Evolutionary conservation across 2,888 invertebrate species (phyloP).

Genomic region (Eupithecia inturbata): DNA sequence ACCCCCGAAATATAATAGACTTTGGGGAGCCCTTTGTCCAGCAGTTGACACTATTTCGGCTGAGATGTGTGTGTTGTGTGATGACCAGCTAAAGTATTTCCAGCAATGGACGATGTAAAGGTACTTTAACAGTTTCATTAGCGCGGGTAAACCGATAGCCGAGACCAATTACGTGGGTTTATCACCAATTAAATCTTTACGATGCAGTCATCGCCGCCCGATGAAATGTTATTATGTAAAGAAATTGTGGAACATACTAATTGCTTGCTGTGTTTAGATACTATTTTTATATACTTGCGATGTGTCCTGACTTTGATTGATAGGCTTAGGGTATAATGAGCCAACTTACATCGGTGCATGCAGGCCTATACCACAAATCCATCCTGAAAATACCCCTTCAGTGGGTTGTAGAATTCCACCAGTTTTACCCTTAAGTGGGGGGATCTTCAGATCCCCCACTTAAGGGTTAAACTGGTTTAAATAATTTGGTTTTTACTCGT

Average conservation of each 20-base stretch:
- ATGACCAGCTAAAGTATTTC: not conserved
- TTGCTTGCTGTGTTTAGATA: slow-evolving; percentile 8
- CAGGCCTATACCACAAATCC: no score
- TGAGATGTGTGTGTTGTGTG: not conserved
- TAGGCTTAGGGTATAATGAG: not conserved
- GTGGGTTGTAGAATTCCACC: no score
- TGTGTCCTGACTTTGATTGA: not conserved
- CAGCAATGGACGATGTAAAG: not conserved
- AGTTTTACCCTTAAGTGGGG: no score
- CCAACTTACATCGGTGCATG: no score
- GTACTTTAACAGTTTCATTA: slow-evolving; percentile 66
- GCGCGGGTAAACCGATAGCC: slow-evolving; percentile 67
- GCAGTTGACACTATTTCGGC: not conserved
- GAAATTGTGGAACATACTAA: slow-evolving; percentile 17
- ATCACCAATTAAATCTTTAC: slow-evolving; percentile 54
- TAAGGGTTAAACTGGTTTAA: no score
- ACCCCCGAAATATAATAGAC: no score
- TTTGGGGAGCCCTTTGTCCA: not conserved
- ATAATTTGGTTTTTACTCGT: no score
- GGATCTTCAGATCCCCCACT: no score
- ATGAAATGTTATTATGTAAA: slow-evolving; percentile 36
- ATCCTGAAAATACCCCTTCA: no score
- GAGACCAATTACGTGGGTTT: slow-evolving; percentile 51
- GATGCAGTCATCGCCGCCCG: slow-evolving; percentile 44
- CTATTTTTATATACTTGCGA: not conserved